These are phyloP conservation scores for Daboia siamensis DNA, from an alignment of 2,113 vertebrate species.

Conservation along the genomic window DNA sequence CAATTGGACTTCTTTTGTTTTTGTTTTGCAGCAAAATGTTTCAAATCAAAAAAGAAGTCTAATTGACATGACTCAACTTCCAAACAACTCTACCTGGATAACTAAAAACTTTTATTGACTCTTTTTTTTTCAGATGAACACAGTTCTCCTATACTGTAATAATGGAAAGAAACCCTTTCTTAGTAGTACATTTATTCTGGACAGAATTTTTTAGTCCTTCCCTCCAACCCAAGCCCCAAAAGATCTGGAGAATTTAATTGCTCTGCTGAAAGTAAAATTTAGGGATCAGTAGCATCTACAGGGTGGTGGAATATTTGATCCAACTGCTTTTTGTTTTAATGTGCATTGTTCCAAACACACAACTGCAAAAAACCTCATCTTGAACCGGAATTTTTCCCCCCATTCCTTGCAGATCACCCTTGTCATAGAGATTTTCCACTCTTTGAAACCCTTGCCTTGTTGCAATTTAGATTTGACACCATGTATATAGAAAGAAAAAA, in stretches of 20 bases:
- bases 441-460: neutral
- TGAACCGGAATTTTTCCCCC: neutral
- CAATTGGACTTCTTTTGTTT: too few relatives aligned
- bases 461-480: neutral
- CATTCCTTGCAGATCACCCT: neutral
- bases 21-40: too few relatives aligned
- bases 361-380: neutral
- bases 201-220: neutral
- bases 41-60: too few relatives aligned
- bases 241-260: neutral
- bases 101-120: too few relatives aligned
- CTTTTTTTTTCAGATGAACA: neutral
- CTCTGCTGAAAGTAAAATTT: neutral
- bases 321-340: neutral
- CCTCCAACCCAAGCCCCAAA: too few relatives aligned
- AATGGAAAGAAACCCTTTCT: neutral
- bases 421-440: neutral
- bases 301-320: neutral
- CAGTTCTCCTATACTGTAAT: neutral
- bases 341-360: neutral
- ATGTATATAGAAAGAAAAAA: neutral
- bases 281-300: neutral
- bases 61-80: too few relatives aligned
- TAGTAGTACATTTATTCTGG: neutral
- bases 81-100: too few relatives aligned